Conservation (phyloP, 2,888 invertebrate genomes). For the Monoplex corrugatus region DNA sequence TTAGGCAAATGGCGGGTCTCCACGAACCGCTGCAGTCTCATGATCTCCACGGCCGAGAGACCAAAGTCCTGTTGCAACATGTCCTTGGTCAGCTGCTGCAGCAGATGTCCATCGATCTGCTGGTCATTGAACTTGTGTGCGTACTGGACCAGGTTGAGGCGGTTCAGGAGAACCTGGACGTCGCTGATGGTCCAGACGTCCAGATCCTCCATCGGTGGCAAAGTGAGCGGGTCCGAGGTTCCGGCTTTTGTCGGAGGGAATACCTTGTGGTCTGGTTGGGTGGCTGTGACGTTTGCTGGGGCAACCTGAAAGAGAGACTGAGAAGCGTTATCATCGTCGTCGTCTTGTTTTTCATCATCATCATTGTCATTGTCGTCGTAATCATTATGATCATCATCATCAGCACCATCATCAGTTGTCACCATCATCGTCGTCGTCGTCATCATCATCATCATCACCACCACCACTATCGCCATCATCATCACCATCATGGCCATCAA, state of each 20-base stretch:
- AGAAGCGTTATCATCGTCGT: neutral
- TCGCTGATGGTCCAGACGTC: constrained; percentile 18
- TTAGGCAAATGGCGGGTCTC: constrained; percentile 11
- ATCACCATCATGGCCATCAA: too few relatives aligned
- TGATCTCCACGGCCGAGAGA: neutral
- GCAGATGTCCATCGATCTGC: constrained; percentile 13
- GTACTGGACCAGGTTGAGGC: constrained; percentile 2
- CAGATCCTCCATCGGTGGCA: neutral
- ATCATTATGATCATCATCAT: neutral
- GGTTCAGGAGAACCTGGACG: neutral
- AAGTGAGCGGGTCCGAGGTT: too few relatives aligned
- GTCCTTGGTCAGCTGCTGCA: neutral
- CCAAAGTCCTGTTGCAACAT: constrained; percentile 21
- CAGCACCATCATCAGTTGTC: neutral
- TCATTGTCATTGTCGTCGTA: neutral
- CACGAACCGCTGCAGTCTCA: neutral
- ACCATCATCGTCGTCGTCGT: neutral
- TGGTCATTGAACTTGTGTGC: neutral
- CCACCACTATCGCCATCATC: neutral
- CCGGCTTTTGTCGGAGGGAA: neutral
- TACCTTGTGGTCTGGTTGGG: neutral
- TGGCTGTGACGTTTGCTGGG: neutral
- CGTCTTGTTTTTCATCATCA: too few relatives aligned
- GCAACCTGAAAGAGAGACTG: neutral
- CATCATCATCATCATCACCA: too few relatives aligned